Evolutionary conservation across 2,797 vertebrate species (phyloP), one percentile per base, ranked within the genome.

Genomic region (Hephaestus fuliginosus): DNA sequence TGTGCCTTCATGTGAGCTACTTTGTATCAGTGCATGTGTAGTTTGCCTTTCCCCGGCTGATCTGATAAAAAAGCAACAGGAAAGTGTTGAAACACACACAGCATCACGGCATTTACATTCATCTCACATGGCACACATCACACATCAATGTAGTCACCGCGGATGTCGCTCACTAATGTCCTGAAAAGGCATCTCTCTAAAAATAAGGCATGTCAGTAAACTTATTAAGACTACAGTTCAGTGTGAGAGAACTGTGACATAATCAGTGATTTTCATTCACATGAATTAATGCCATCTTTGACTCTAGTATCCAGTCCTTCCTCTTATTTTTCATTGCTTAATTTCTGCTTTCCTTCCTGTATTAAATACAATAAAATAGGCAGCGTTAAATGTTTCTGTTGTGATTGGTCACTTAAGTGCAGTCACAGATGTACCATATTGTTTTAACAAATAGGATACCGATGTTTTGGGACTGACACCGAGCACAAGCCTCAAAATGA

Each of bases 1-100:
- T 63, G 60, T 2, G 58, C 74, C 86, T 84, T 84, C 62, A 66
- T 83, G 70, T 83, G 75, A 91, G 80, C 68, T 55, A 46, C 75
- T 85, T 73, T 80, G 70, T 83, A 68, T 76, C 68, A 33, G 44
- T 63, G 80, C 70, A 74, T 74, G 72, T 67, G 62, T 66, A 62
- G 75, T 83, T 79, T 79, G 39, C 65, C 39, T 68, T 62, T 52
- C 28, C 55, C 13, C 33, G 2, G 4, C 7, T 48, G 71, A 84
- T 87, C 68, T 64, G 76, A 80, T 80, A 65, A 82, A 82, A 70
- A 82, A 70, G 70, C 70, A 33, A 55, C 3, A 3, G 64, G 55
- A 55, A 17, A 30, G 28, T 18, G 43, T 39, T 75, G 57, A 61
- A 56, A 49, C 14, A 6, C 64, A 76, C 48, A 4, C 58, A 5